A percentile compares a stretch with the other conserved stretches of the same genome.
These are phyloP conservation scores for Mugil cephalus DNA, from an alignment of 2,113 vertebrate species.

Conservation along the genomic window DNA sequence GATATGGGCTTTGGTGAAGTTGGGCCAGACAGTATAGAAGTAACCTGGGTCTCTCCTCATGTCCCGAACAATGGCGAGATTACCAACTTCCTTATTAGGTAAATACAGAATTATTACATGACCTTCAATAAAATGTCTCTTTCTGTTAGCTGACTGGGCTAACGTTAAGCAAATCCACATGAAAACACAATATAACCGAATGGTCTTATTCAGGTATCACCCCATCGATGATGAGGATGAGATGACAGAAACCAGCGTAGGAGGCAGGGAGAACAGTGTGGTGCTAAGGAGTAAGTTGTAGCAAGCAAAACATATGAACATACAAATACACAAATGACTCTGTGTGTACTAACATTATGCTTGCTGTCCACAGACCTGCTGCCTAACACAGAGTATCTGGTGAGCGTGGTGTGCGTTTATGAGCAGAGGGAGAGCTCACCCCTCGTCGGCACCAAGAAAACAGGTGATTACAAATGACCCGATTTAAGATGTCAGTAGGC, in stretches of 20 bases:
- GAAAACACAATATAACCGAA: background rate
- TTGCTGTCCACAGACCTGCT: slow-evolving; percentile 87
- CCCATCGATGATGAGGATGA: slow-evolving; percentile 93
- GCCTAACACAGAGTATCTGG: slow-evolving; percentile 92
- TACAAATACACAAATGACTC: background rate
- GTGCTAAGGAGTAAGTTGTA: slow-evolving; percentile 88
- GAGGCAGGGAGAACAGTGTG: slow-evolving; percentile 83
- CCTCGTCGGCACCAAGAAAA: slow-evolving; percentile 88
- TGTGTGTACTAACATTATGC: background rate
- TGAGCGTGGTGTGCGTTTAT: slow-evolving; percentile 92
- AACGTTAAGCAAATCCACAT: background rate
- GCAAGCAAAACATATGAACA: background rate
- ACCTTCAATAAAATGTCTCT: background rate
- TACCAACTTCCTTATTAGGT: slow-evolving; percentile 88
- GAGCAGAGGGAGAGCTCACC: slow-evolving; percentile 91
- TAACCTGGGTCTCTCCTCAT: slow-evolving; percentile 89
- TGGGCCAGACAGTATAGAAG: slow-evolving; percentile 87
- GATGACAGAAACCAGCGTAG: slow-evolving; percentile 87
- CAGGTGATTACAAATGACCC: slow-evolving; percentile 78
- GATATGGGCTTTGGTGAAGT: slow-evolving; percentile 90
- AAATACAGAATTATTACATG: slow-evolving; percentile 7
- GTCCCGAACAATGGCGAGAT: slow-evolving; percentile 87
- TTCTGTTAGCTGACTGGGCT: background rate
- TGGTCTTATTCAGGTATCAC: slow-evolving; percentile 82
- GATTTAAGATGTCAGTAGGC: background rate